phyloP scores from a whole-genome alignment of 92 coral and sea anemone species.

The Blastomussa wellsi region DNA sequence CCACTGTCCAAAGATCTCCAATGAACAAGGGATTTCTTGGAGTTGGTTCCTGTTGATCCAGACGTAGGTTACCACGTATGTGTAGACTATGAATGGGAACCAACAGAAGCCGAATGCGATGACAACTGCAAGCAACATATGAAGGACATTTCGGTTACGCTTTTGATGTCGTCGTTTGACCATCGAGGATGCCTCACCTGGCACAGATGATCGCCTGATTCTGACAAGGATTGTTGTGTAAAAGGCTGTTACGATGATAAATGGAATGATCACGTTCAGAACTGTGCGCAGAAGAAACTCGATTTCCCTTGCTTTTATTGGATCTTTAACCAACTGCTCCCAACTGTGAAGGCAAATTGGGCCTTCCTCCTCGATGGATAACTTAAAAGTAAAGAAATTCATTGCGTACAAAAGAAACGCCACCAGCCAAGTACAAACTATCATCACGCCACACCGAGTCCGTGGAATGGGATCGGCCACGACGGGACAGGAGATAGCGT shows the following conservation, averaged over 20 bases:
- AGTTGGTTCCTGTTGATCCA: not conserved
- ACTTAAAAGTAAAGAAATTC: conserved; percentile 23
- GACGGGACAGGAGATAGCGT: conserved; percentile 13
- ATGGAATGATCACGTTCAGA: conserved; percentile 21
- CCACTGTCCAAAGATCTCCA: not conserved
- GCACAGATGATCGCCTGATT: not conserved
- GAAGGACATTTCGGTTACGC: conserved; percentile 27
- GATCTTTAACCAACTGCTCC: conserved; percentile 12
- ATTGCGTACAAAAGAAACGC: conserved; percentile 5
- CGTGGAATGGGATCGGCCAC: not conserved
- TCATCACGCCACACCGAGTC: not conserved
- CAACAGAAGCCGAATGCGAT: conserved; percentile 33
- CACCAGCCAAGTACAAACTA: conserved; percentile 23
- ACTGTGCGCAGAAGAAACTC: not conserved
- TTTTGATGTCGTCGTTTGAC: not conserved
- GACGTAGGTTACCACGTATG: not conserved
- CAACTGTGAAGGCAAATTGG: conserved; percentile 4
- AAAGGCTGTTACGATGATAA: not conserved
- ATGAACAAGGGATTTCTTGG: not conserved
- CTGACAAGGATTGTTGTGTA: conserved; percentile 10
- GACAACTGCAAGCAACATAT: conserved; percentile 29
- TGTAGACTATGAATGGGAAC: conserved; percentile 22
- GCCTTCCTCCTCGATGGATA: not conserved
- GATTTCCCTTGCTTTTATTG: conserved; percentile 3
- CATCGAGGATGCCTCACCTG: not conserved